Evolutionary conservation across 1,140 invertebrate genomes (phyloP), one percentile per base, ranked within the genome.

Genomic region (Lamellibrachia luymesi): DNA sequence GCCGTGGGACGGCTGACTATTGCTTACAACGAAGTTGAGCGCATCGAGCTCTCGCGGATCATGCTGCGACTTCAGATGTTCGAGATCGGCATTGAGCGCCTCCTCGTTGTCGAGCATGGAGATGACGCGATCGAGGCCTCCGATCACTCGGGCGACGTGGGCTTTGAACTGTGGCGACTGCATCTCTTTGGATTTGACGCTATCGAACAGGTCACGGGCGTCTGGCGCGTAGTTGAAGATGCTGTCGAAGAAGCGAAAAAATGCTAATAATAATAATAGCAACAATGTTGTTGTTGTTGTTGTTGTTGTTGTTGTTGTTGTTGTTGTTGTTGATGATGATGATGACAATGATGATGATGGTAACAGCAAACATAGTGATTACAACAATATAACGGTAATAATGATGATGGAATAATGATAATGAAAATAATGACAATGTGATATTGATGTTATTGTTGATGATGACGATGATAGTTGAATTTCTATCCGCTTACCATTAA

Each of bases 81-180:
- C 93, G 49, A 93, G 93, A 49, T 93, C 91, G 5, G 56, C 38
- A 51, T 50, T 38, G 25, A 93, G 52, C 13, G 92, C 91, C 25
- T 27, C 17, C 49, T 56, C 10, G 91, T 92, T 92, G 64, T 92
- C 56, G 4, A 92, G 51, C 17, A 93, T 56, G 64, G 89, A 80
- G 92, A 93, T 90, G 27, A 92, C 38, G 64, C 49, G 49, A 91
- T 93, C 93, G 22, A 92, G 52, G 8, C 93, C 93, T 91, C 92
- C 92, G 51, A 92, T 22, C 38, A 93, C 93, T 80, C 93, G 91
- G 13, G 92, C 17, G 50, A 80, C 22, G 90, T 93, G 93, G 64
- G 91, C 56, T 38, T 92, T 38, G 93, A 93, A 93, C 50, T 92
- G 91, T 38, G 51, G 52, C 22, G 52, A 90, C 10, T 90, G 8